A percentile compares a stretch with the other conserved stretches of the same genome.
phyloP scores from a whole-genome alignment of 2,113 vertebrate species.

The Apteryx mantelli region DNA sequence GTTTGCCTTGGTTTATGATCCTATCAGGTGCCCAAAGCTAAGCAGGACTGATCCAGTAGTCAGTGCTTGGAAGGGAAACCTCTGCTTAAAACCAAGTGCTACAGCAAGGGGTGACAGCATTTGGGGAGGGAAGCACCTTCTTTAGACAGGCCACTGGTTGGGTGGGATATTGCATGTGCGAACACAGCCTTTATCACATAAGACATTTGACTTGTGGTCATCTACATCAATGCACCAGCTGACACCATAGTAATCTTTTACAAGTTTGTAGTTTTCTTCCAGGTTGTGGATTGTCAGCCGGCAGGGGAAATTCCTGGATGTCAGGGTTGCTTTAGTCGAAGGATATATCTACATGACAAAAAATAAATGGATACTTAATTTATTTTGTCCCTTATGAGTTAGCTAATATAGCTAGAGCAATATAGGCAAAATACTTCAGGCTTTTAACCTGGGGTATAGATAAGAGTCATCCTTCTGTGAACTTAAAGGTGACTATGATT shows the following conservation, averaged over 20 bases:
- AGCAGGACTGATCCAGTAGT: neutral
- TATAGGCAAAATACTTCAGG: neutral
- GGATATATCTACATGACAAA: neutral
- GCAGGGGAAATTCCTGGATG: neutral
- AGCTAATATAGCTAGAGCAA: neutral
- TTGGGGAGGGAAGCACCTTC: neutral
- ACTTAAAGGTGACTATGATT: neutral
- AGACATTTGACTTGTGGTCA: neutral
- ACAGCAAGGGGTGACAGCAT: neutral
- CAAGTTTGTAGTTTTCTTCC: neutral
- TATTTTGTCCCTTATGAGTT: neutral
- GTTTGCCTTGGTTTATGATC: neutral
- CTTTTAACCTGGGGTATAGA: neutral
- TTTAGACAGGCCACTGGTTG: neutral
- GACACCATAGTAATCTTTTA: neutral
- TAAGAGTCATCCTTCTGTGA: neutral
- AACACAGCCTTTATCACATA: fast-evolving
- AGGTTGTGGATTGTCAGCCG: neutral
- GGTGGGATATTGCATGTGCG: neutral
- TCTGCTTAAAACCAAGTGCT: neutral
- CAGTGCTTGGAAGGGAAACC: neutral
- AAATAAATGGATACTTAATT: neutral
- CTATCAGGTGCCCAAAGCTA: conserved; percentile 51
- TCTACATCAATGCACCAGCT: neutral
- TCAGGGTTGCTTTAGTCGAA: neutral